These are phyloP conservation scores for Pantherophis vulpinus DNA, from an alignment of 2,797 vertebrate genomes.

Conservation along the genomic window DNA sequence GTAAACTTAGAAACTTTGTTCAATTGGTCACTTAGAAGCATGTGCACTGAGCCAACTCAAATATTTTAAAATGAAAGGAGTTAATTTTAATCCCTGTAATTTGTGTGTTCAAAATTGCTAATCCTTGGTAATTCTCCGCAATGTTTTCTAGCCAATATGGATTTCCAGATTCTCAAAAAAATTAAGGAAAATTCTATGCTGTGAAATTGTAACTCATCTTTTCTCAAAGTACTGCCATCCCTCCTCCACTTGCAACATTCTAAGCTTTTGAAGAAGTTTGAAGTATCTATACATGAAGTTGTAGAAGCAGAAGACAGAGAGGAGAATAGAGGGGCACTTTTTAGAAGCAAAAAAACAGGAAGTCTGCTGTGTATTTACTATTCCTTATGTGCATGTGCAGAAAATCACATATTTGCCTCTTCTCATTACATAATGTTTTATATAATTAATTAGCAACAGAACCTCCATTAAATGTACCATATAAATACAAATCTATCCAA, in stretches of 20 bases:
- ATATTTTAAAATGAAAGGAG: neutral
- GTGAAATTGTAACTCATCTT: neutral
- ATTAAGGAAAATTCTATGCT: neutral
- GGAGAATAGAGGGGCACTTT: neutral
- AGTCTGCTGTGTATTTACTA: neutral
- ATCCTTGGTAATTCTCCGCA: neutral
- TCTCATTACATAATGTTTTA: conserved; percentile 4
- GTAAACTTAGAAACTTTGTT: neutral
- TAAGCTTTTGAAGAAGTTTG: neutral
- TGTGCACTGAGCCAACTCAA: neutral
- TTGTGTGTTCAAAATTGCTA: neutral
- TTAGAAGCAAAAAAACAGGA: neutral
- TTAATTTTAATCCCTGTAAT: neutral
- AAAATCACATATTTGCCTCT: neutral
- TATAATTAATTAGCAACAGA: conserved; percentile 7
- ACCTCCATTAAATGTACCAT: conserved; percentile 27
- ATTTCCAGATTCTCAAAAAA: neutral
- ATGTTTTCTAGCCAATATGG: neutral
- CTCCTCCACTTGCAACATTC: neutral
- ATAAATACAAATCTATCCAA: conserved; percentile 1
- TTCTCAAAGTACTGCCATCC: neutral
- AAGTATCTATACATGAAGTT: neutral
- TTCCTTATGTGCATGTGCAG: neutral
- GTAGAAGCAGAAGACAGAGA: neutral
- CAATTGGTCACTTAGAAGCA: neutral